phyloP scores from a whole-genome alignment of 35 echinoderm and acorn worm genomes.

The Diadema setosum region DNA sequence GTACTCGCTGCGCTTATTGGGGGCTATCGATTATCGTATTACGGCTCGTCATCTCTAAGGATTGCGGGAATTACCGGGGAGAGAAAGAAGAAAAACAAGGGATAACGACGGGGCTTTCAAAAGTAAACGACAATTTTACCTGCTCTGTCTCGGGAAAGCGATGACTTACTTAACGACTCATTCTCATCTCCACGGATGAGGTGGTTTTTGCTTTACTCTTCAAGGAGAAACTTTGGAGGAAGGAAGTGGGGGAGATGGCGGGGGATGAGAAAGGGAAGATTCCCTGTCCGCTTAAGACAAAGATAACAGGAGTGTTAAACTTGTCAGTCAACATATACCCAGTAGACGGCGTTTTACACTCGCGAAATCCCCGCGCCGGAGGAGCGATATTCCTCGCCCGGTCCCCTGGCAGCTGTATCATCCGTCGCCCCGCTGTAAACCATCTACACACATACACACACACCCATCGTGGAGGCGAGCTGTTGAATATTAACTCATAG shows the following conservation, averaged over 20 bases:
- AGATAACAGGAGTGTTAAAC: neutral
- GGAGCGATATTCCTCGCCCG: neutral
- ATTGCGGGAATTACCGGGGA: neutral
- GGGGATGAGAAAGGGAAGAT: neutral
- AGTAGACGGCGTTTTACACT: neutral
- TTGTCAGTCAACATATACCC: conserved; percentile 4
- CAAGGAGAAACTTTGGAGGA: too few species aligned
- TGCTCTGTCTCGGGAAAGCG: too few species aligned
- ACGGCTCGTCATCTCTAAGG: neutral
- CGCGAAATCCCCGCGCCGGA: neutral
- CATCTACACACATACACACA: too few species aligned
- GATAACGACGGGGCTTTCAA: neutral
- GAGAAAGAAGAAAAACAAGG: neutral
- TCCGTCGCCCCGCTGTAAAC: neutral
- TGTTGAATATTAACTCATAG: neutral
- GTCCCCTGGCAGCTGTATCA: neutral
- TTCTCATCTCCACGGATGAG: too few species aligned
- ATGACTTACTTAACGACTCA: too few species aligned
- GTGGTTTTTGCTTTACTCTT: too few species aligned
- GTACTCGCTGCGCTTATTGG: neutral
- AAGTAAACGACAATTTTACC: neutral
- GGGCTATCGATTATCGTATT: neutral
- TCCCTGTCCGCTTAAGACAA: neutral
- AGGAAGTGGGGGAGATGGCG: neutral
- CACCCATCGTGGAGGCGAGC: too few species aligned